Evolutionary conservation across 2,113 vertebrate genomes (phyloP).

Genomic region (Tamias sibiricus): DNA sequence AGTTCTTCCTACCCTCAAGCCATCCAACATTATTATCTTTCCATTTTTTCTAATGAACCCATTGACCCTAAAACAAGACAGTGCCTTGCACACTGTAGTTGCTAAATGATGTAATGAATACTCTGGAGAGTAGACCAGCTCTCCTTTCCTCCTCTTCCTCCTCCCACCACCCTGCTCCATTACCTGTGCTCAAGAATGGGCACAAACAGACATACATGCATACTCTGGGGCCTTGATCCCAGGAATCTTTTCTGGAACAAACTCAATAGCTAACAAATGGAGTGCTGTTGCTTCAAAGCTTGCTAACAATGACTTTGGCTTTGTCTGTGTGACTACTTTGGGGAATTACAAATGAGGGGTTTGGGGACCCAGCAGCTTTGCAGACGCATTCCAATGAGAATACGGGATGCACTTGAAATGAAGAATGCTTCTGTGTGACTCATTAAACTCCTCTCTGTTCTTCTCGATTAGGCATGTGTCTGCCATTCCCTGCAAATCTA

Average conservation of each 20-base stretch:
- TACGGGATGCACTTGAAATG: constrained; percentile 56
- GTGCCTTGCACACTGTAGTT: background rate
- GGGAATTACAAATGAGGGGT: constrained; percentile 45
- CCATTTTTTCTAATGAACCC: background rate
- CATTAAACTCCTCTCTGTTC: constrained; percentile 62
- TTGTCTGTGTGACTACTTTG: constrained; percentile 32
- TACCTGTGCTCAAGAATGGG: background rate
- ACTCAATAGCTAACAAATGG: background rate
- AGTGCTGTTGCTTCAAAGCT: background rate
- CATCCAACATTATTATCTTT: background rate
- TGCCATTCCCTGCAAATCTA: constrained; percentile 50
- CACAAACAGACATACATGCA: background rate
- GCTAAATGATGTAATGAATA: background rate
- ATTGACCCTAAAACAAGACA: too few relatives aligned
- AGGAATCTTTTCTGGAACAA: background rate
- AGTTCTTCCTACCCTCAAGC: background rate
- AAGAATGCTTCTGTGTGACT: constrained; percentile 75
- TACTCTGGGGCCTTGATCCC: background rate
- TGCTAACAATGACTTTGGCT: background rate
- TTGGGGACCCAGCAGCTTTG: constrained; percentile 36
- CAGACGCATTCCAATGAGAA: constrained; percentile 52
- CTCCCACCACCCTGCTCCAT: background rate
- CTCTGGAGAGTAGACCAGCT: background rate
- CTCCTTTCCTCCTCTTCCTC: background rate
- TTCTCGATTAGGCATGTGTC: constrained; percentile 57